phyloP scores from a whole-genome alignment of 2,113 vertebrate genomes.

The Ornithorhynchus anatinus region DNA sequence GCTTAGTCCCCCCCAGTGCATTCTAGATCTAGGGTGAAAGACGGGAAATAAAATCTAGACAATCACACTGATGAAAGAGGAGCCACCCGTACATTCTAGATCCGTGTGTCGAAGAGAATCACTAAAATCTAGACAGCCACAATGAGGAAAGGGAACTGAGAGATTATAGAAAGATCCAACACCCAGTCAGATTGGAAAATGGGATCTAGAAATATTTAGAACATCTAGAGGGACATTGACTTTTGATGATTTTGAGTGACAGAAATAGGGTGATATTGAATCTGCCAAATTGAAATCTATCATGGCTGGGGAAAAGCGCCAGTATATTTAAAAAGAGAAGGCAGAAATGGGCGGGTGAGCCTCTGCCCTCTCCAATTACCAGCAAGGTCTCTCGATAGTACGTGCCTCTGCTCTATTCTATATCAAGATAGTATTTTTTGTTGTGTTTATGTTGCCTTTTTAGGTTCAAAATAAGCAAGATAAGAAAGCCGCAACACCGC shows the following conservation, averaged over 20 bases:
- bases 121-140: neutral
- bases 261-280: too few relatives aligned
- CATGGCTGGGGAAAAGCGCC: slow-evolving; percentile 15
- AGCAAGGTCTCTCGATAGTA: too few relatives aligned
- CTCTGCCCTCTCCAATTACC: too few relatives aligned
- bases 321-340: neutral
- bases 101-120: neutral
- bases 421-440: slow-evolving; percentile 28
- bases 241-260: slow-evolving; percentile 6
- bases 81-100: too few relatives aligned
- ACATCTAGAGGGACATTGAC: neutral
- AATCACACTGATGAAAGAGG: too few relatives aligned
- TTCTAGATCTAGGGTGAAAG: neutral
- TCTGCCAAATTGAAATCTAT: neutral
- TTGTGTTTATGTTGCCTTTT: slow-evolving; percentile 49
- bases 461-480: slow-evolving; percentile 93
- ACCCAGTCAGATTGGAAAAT: slow-evolving; percentile 4
- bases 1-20: neutral
- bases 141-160: neutral
- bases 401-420: too few relatives aligned
- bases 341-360: too few relatives aligned
- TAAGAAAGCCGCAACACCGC: slow-evolving; percentile 88
- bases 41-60: too few relatives aligned
- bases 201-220: neutral
- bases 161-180: slow-evolving; percentile 1